phyloP scores from a whole-genome alignment of 1,140 invertebrate genomes.

The Chelonus insularis region DNA sequence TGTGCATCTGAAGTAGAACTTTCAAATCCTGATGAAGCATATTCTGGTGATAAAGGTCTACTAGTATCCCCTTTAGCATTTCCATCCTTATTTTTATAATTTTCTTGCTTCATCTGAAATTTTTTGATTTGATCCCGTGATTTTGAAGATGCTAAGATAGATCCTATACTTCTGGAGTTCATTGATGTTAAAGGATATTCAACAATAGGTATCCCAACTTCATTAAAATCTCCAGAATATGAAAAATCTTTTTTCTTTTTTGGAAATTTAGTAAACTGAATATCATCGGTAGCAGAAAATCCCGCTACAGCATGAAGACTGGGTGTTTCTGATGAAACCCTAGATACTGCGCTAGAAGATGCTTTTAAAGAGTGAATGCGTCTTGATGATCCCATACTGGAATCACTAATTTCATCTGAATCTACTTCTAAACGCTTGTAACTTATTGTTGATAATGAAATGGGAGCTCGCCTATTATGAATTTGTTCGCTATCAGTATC shows the following conservation, averaged over 20 bases:
- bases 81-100: slow-evolving; percentile 22
- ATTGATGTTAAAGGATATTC: slow-evolving; percentile 21
- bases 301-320: slow-evolving; percentile 18
- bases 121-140: slow-evolving; percentile 31
- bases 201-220: slow-evolving; percentile 53
- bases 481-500: slow-evolving; percentile 37
- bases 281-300: slow-evolving; percentile 35
- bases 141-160: slow-evolving; percentile 22
- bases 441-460: slow-evolving; percentile 35
- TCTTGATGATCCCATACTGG: slow-evolving; percentile 41
- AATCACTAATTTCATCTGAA: slow-evolving; percentile 49
- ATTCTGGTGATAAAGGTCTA: slow-evolving; percentile 39
- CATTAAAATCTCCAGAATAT: slow-evolving; percentile 55
- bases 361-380: slow-evolving; percentile 26
- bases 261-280: slow-evolving; percentile 32
- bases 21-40: slow-evolving; percentile 47
- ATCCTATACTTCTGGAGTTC: slow-evolving; percentile 21
- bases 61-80: slow-evolving; percentile 24
- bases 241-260: neutral
- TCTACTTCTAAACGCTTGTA: slow-evolving; percentile 51
- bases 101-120: slow-evolving; percentile 7
- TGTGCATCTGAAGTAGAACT: slow-evolving; percentile 43
- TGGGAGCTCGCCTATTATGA: slow-evolving; percentile 1
- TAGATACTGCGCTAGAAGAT: neutral
- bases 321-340: slow-evolving; percentile 25